Base-by-base conservation (phyloP, 2,888 invertebrate species). In the Rhimphoctona megacephalus region DNA sequence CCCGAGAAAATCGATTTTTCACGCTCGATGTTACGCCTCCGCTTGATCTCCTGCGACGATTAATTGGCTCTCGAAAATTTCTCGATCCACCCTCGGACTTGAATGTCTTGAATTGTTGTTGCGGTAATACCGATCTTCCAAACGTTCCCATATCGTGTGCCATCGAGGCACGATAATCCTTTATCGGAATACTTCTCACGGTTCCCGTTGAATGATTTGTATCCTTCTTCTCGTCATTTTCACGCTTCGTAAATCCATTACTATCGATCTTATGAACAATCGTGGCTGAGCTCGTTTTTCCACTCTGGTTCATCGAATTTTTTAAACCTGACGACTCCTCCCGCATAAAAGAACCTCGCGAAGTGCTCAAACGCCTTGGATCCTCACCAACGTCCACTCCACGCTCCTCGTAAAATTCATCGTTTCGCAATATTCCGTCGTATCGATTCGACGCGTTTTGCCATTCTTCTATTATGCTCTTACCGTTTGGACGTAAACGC, bases 381-480 rank as follows among this genome's bases (percentile, higher is more conserved):
- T 88, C 81, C 19, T 87, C 85, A 9, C 85, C 90, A 5, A 93
- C 93, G 66, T 93, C 93, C 3, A 93, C 85, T 4, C 92, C 92
- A 7, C 93, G 90, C 80, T 93, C 93, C 78, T 93, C 90, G 86
- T 93, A 93, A 30, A 90, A 81, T 33, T 91, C 87, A 78, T 92
- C 91, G 77, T 83, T 91, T 22, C 88, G 86, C 30, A 92, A 64
- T 17, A 89, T 78, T 49, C 86, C 87, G 5, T 89, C 81, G 54
- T 81, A 74, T 17, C 81, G 77, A 19, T 88, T 89, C 4, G 86
- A 43, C 7, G 91, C 87, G 77, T 92, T 91, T 67, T 90, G 88
- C 94, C 94, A 94, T 46, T 92, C 90, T 78, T 93, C 93, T 74
- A 93, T 93, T 30, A 93, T 89, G 30, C 92, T 90, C 22, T 86